These are phyloP conservation scores for Hyles lineata DNA, from an alignment of 2,888 invertebrate species.

Conservation along the genomic window DNA sequence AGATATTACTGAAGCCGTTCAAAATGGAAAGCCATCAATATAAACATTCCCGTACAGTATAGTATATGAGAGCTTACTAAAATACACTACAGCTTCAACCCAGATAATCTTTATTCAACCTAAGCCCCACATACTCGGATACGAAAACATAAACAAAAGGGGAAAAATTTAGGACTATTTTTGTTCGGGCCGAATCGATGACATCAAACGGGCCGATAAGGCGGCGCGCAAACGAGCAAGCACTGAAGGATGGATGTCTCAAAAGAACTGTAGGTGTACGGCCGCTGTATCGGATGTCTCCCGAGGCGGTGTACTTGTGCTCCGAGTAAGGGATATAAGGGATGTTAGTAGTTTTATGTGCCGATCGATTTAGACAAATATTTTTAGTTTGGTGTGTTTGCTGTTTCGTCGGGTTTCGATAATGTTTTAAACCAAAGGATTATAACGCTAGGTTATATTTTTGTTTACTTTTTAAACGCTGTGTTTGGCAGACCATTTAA, in stretches of 20 bases:
- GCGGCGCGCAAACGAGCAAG: slow-evolving; percentile 16
- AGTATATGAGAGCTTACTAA: background rate
- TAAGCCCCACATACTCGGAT: background rate
- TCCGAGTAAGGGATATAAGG: background rate
- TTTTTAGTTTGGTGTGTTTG: background rate
- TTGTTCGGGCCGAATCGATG: slow-evolving; percentile 16
- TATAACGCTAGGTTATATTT: no score
- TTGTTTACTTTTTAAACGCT: no score
- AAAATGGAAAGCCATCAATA: background rate
- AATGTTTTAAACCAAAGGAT: no score
- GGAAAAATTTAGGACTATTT: slow-evolving; percentile 22
- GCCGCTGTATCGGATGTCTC: slow-evolving; percentile 1
- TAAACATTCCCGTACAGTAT: background rate
- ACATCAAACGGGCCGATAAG: slow-evolving; percentile 21
- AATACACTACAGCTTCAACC: background rate
- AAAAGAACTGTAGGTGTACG: background rate
- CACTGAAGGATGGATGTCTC: slow-evolving; percentile 2
- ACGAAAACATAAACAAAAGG: slow-evolving; percentile 19
- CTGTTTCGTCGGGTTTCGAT: background rate
- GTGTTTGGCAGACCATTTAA: no score
- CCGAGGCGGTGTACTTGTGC: background rate
- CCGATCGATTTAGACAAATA: slow-evolving; percentile 2
- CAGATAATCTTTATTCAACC: slow-evolving; percentile 13
- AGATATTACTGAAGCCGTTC: background rate
- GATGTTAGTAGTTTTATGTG: background rate